Base-by-base conservation (phyloP, 1,140 invertebrate genomes). In the Camponotus floridanus region DNA sequence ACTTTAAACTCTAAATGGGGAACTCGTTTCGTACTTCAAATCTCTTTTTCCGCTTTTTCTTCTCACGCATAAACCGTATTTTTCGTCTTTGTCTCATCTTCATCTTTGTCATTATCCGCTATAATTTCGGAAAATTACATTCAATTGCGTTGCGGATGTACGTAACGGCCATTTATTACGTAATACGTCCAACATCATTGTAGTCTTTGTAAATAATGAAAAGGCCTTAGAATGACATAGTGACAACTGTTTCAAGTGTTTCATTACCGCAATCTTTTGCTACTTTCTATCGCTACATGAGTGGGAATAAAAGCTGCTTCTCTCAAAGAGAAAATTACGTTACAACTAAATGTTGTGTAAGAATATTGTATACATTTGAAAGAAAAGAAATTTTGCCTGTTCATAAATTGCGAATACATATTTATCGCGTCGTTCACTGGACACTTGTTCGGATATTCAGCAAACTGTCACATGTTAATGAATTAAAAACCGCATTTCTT, bases 91-190 rank as follows among this genome's bases (percentile, higher is more conserved):
- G 7, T 31, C 11, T 36, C 7, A 33, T 79, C 13, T 11, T 39
- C 15, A 13, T 31, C 11, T 31, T 55, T 42, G 21, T 71, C 18
- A 39, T 61, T 71, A 81, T 65, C 9, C 51, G 9, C 11, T 36
- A 11, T 18, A 59, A 68, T 55, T 61, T 15, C 2, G 42, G 11
- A 81, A 81, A 71, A 81, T 81, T 81, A 73, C 51, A n/a, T 21
- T 45, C 42, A 70, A 80, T 80, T 42, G 21, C 39, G 9, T 9
- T 1, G 31, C 67, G 3, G 11, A 71, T 13, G 21, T 31, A 42
- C 18, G 15, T 42, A 80, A 80, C 21, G 15, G 11, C n/a, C 36
- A 33, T 57, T 81, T 71, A 81, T 81, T 71, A 18, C n/a, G 21
- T 57, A 81, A 81, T 42, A 21, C 13, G 15, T 45, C 13, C 21